Conservation (phyloP, 2,888 invertebrate genomes). For the Eumerus sabulonum region DNA sequence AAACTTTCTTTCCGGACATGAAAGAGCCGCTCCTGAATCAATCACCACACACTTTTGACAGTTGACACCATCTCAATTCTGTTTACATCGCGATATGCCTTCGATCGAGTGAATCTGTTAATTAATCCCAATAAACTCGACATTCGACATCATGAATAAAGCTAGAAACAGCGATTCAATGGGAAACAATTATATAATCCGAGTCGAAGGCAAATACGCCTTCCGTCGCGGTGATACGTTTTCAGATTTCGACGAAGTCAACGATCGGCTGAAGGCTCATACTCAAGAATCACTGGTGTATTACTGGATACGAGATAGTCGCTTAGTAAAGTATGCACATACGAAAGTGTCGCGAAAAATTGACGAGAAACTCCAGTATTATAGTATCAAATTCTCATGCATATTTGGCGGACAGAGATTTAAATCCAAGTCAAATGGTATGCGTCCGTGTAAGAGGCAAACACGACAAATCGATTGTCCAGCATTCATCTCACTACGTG, state of each 20-base stretch:
- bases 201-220: conserved; percentile 73
- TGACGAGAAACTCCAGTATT: conserved; percentile 77
- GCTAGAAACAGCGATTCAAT: conserved; percentile 12
- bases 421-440: conserved; percentile 76
- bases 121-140: too few species aligned
- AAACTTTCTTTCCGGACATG: too few species aligned
- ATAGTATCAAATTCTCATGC: conserved; percentile 79
- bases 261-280: conserved; percentile 75
- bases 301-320: conserved; percentile 79
- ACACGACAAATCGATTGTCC: conserved; percentile 79
- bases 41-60: too few species aligned
- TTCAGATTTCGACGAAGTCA: conserved; percentile 77
- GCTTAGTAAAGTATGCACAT: conserved; percentile 79
- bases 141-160: too few species aligned
- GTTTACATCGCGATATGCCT: too few species aligned
- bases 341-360: conserved; percentile 79
- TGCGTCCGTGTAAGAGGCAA: conserved; percentile 75
- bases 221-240: conserved; percentile 78
- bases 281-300: conserved; percentile 78
- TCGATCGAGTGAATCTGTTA: conserved; percentile 45
- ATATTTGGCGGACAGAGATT: conserved; percentile 79
- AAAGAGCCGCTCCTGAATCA: too few species aligned
- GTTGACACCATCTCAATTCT: too few species aligned
- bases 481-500: conserved; percentile 78
- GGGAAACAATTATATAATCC: conserved; percentile 35